Base-by-base conservation (phyloP, 2,888 invertebrate species). In the Synergus umbraculus region DNA sequence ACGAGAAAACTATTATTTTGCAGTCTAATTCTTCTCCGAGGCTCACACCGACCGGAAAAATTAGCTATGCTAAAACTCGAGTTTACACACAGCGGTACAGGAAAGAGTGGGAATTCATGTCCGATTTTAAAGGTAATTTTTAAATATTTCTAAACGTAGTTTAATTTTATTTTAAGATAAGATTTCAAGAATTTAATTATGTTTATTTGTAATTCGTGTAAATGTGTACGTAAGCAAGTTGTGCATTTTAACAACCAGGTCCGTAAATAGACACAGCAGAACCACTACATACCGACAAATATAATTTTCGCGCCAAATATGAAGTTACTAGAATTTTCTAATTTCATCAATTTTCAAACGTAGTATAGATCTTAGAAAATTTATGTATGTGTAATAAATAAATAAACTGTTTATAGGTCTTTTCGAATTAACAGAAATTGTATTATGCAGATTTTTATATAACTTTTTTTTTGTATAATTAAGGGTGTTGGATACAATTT, bases 1-100 rank as follows among this genome's bases (percentile, higher is more conserved):
- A 67, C 41, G 46, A 49, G 15, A 49, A 49, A 37, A 54, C 73
- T 8, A 73, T 73, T 54, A 54, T 73, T 54, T 73, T 73, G 15
- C 73, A 46, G 10, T 29, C 73, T 9, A 54, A 9, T 54, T 49
- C 73, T 13, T 13, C 69, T 0, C 84, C 86, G 60, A 86, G 89
- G 76, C 86, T 90, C 18, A 92, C 92, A 22, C 92, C 92, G 44
- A 92, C 92, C 63, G 92, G 92, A 18, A 92, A 91, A 90, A 90
- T 92, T 81, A 92, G 92, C 83, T 90, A 91, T 84, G 92, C 92
- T 7, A 92, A 92, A 84, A 91, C 92, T 4, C 89, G 92, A 3
- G 92, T 92, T 87, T 94, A 94, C 83, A 94, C 94, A 80, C 94
- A 94, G 88, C 93, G 94, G 0, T 94, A 94, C 86, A 92, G 94